These are phyloP conservation scores for Drosophila subpulchrella DNA, from an alignment of 1,140 invertebrate species.

Conservation along the genomic window DNA sequence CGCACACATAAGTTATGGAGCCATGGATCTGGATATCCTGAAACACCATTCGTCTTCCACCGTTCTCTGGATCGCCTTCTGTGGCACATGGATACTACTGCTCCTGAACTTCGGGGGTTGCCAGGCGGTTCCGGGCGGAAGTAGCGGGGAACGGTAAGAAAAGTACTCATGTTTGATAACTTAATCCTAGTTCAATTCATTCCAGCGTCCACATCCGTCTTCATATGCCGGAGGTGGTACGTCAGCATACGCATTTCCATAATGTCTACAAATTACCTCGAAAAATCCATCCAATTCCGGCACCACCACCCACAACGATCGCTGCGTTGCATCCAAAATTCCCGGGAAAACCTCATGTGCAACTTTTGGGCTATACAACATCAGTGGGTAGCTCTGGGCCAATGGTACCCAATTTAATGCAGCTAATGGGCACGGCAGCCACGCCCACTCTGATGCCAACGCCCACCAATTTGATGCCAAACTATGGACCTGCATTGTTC, in stretches of 20 bases:
- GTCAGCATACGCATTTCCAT: conserved; percentile 69
- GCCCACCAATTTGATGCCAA: conserved; percentile 46
- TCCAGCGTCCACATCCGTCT: conserved; percentile 75
- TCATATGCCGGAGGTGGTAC: conserved; percentile 76
- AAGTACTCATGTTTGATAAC: neutral
- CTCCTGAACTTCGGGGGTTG: conserved; percentile 9
- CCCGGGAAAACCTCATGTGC: conserved; percentile 60
- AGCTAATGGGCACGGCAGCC: conserved; percentile 54
- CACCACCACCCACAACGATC: conserved; percentile 18
- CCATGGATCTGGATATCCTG: conserved; percentile 47
- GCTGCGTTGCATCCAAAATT: conserved; percentile 10
- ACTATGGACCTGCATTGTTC: conserved; percentile 65
- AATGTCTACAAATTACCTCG: conserved; percentile 63
- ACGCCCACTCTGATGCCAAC: conserved; percentile 36
- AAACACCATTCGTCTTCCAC: conserved; percentile 11
- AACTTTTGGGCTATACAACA: conserved; percentile 71
- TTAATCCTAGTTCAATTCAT: neutral
- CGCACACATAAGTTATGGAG: conserved; percentile 37
- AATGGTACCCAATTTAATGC: conserved; percentile 60
- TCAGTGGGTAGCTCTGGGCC: conserved; percentile 53
- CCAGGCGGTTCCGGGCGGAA: conserved; percentile 30
- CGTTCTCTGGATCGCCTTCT: conserved; percentile 12
- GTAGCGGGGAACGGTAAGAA: conserved; percentile 61
- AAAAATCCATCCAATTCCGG: conserved; percentile 16
- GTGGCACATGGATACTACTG: conserved; percentile 10